Base-by-base conservation (phyloP, 2,797 vertebrate genomes). In the Linurgus olivaceus region DNA sequence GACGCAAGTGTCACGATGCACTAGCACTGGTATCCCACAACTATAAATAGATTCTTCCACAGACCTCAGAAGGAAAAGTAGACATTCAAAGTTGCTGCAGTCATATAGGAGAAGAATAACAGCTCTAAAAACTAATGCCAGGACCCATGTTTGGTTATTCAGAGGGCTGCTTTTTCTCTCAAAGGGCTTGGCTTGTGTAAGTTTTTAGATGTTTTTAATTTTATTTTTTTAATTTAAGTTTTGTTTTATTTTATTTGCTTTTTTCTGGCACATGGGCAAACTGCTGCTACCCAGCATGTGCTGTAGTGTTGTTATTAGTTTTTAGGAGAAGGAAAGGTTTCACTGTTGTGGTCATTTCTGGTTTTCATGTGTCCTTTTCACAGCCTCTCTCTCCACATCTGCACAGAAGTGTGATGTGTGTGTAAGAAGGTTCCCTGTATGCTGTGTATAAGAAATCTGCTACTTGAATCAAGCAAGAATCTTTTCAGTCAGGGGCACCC, bases 11-110 rank as follows among this genome's bases (percentile, higher is more conserved):
- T 84, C 68, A 19, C 58, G 26, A 71, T 44, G 83, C 85, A 73
- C 84, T 58, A 38, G 38, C n/a, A 35, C 68, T 91, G 87, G 66
- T 81, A 65, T 96, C 66, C 65, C 79, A 91, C 82, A 74, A 18
- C 80, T 97, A 97, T 95, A 96, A 97, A 97, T 96, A 96, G 92
- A 79, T 54, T 57, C 52, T 83, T 84, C 54, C 67, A 55, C 13
- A 21, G 55, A n/a, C 38, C 88, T 90, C 29, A 70, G 73, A 90
- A 96, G 95, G 71, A 19, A 51, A 71, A 81, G 50, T 12, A 94
- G 83, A 79, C 33, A 44, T 86, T 81, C 50, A 74, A 79, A 78
- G 90, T 94, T 73, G 65, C 7, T 94, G 72, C 59, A 73, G 71
- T 75, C 73, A 35, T 86, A 75, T 17, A 71, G 63, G 55, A 67